These are phyloP conservation scores for Perca fluviatilis DNA, from an alignment of 2,113 vertebrate species.

Conservation along the genomic window DNA sequence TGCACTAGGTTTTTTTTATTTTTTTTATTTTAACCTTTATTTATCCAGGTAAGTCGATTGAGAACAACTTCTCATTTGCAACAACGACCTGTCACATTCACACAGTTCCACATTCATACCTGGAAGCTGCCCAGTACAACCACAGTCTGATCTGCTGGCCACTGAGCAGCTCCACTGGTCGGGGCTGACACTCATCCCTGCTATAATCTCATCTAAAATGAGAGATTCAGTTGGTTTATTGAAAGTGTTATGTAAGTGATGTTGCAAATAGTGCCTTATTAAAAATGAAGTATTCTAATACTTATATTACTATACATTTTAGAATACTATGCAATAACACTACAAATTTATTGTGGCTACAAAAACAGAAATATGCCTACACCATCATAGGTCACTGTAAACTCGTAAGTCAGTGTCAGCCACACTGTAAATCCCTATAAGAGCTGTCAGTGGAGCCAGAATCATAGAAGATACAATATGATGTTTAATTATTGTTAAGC, in stretches of 20 bases:
- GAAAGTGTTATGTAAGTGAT: background rate
- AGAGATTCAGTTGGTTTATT: background rate
- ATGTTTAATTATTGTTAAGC: constrained; percentile 21
- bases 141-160: too few species aligned
- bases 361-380: background rate
- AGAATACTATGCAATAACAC: background rate
- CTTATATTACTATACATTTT: background rate
- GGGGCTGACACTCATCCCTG: constrained; percentile 3
- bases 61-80: too few species aligned
- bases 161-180: too few species aligned
- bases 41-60: too few species aligned
- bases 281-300: background rate
- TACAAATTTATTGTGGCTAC: background rate
- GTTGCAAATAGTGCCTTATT: too few species aligned
- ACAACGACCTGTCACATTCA: too few species aligned
- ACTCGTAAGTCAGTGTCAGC: background rate
- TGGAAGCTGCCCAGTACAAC: too few species aligned
- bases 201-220: background rate
- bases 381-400: background rate
- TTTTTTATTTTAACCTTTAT: too few species aligned
- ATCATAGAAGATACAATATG: background rate
- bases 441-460: background rate
- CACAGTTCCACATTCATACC: too few species aligned
- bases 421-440: background rate
- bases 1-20: too few species aligned